Evolutionary conservation across 2,113 vertebrate genomes (phyloP).

Genomic region (Apodemus speciosus): DNA sequence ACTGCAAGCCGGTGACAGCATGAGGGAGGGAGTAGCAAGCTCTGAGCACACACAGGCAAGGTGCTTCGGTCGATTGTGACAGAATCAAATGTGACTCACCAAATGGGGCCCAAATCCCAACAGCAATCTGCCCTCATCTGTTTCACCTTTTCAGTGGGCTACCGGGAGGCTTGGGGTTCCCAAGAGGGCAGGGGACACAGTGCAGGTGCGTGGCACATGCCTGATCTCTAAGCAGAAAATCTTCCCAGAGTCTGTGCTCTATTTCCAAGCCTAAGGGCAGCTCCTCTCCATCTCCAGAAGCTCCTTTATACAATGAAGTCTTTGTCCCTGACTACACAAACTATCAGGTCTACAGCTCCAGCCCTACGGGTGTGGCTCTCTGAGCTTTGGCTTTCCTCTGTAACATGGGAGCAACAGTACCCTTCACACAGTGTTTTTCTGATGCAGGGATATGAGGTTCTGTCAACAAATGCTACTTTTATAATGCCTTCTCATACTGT

Average conservation of each 20-base stretch:
- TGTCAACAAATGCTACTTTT: conserved; percentile 29
- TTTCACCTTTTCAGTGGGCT: conserved; percentile 8
- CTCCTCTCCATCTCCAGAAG: conserved; percentile 25
- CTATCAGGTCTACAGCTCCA: background rate
- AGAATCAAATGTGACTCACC: conserved; percentile 16
- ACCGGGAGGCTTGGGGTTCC: conserved; percentile 29
- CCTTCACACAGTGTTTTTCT: background rate
- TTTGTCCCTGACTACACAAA: background rate
- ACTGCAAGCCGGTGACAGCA: background rate
- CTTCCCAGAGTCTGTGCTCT: conserved; percentile 1
- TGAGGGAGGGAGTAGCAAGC: background rate
- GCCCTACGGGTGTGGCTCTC: background rate
- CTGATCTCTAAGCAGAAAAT: conserved; percentile 33
- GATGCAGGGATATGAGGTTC: background rate
- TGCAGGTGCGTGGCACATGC: conserved; percentile 18
- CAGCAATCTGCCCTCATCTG: conserved; percentile 43
- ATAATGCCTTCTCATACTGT: conserved; percentile 15
- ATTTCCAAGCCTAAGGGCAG: background rate
- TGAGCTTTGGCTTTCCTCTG: background rate
- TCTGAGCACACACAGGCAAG: background rate
- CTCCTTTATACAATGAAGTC: background rate
- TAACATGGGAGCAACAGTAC: background rate
- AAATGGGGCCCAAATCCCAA: conserved; percentile 40
- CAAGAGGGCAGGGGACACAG: background rate
- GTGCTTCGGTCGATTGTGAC: background rate